Percentiles rank a stretch among this genome's conserved stretches.
Evolutionary conservation across 2,888 invertebrate genomes (phyloP).

Genomic region (Thecophora atra): DNA sequence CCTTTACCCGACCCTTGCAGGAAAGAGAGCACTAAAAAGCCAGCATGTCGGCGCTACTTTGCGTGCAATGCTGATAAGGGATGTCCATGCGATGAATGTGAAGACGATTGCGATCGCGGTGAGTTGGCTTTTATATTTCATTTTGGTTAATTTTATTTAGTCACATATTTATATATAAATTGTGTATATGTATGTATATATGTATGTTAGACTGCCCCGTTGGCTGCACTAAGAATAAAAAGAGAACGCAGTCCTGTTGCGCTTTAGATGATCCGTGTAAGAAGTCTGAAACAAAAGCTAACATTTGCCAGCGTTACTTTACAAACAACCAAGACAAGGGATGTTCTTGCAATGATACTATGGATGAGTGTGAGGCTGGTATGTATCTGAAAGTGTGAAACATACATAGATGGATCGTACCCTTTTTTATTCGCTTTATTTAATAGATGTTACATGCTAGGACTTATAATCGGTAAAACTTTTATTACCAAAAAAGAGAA

Average conservation of each 20-base stretch:
- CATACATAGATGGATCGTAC: conserved; percentile 50
- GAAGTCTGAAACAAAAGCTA: conserved; percentile 36
- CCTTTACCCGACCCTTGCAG: conserved; percentile 48
- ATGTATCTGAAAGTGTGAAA: conserved; percentile 28
- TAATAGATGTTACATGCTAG: conserved; percentile 26
- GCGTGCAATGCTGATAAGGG: conserved; percentile 57
- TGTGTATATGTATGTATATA: not conserved
- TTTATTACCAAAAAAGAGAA: too few relatives aligned
- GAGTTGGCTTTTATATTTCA: conserved; percentile 35
- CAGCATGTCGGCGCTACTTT: conserved; percentile 56
- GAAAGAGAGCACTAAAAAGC: conserved; percentile 37
- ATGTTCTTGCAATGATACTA: conserved; percentile 46
- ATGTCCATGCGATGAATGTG: conserved; percentile 56
- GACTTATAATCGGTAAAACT: too few relatives aligned
- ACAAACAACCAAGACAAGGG: conserved; percentile 31
- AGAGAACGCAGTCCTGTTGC: conserved; percentile 31
- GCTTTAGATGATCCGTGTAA: conserved; percentile 42
- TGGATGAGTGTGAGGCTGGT: conserved; percentile 49
- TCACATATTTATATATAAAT: too few relatives aligned
- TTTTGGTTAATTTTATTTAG: not conserved
- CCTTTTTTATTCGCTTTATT: conserved; percentile 43
- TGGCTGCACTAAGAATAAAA: conserved; percentile 41
- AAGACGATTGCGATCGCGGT: conserved; percentile 61
- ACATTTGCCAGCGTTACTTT: conserved; percentile 40
- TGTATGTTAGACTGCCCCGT: conserved; percentile 36